A percentile compares a stretch with the other conserved stretches of the same genome.
Evolutionary conservation across 1,140 invertebrate species (phyloP).

Genomic region (Neoseiulus cucumeris): DNA sequence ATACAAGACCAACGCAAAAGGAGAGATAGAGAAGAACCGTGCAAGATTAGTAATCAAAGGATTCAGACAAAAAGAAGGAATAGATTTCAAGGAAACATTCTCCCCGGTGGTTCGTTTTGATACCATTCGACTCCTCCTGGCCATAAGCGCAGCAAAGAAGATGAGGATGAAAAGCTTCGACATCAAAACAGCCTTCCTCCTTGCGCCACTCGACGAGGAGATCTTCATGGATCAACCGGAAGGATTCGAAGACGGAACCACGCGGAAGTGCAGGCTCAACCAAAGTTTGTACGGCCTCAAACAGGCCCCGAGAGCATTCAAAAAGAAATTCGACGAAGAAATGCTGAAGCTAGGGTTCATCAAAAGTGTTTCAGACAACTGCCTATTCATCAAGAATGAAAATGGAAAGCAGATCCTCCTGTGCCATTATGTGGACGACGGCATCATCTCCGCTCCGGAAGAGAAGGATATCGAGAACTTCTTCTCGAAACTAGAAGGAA

Average conservation of each 20-base stretch:
- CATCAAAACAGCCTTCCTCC: too few relatives aligned
- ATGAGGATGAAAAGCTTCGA: too few relatives aligned
- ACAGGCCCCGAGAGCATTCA: neutral
- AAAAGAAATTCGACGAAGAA: neutral
- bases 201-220: too few relatives aligned
- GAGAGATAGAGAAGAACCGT: slow-evolving; percentile 20
- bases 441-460: neutral
- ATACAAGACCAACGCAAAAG: slow-evolving; percentile 21
- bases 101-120: too few relatives aligned
- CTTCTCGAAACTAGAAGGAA: neutral
- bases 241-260: neutral
- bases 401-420: neutral
- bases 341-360: too few relatives aligned
- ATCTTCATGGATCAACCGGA: neutral
- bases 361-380: too few relatives aligned
- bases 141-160: too few relatives aligned
- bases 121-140: too few relatives aligned
- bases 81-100: too few relatives aligned
- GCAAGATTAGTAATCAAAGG: too few relatives aligned
- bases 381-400: neutral
- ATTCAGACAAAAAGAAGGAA: neutral
- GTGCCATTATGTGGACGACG: neutral
- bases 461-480: neutral
- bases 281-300: neutral
- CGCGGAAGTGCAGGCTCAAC: neutral